Conservation (phyloP, 2,888 invertebrate genomes). For the Hypomecis punctinalis region DNA sequence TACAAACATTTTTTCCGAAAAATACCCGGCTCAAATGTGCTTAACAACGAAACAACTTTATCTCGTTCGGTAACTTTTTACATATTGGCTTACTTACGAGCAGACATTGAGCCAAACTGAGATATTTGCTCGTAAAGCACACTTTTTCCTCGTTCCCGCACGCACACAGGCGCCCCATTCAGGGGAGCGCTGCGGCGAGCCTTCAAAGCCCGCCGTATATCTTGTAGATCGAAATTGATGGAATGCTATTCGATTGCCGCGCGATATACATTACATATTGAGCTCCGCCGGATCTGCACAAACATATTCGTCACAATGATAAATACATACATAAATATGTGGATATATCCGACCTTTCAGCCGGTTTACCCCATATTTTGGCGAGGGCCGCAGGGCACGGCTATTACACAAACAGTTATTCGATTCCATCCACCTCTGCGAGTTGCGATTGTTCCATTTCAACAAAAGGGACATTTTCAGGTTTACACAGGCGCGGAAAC, state of each 20-base stretch:
- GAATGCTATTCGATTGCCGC: slow-evolving; percentile 37
- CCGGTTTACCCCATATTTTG: slow-evolving; percentile 1
- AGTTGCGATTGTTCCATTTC: slow-evolving; percentile 9
- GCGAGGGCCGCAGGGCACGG: neutral
- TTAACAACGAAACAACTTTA: slow-evolving; percentile 10
- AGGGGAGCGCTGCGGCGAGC: slow-evolving; percentile 20
- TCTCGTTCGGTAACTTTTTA: slow-evolving; percentile 8
- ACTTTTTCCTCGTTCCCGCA: neutral
- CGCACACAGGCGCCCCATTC: slow-evolving; percentile 6
- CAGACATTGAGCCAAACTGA: slow-evolving; percentile 3
- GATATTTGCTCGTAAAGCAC: slow-evolving; percentile 7
- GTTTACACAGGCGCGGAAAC: neutral
- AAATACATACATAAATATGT: slow-evolving; percentile 8
- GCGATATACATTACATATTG: slow-evolving; percentile 26
- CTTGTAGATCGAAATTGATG: slow-evolving; percentile 40
- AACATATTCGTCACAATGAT: slow-evolving; percentile 17
- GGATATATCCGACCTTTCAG: slow-evolving; percentile 5
- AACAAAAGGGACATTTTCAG: slow-evolving; percentile 1
- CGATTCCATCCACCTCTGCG: slow-evolving; percentile 6
- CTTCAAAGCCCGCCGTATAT: slow-evolving; percentile 29
- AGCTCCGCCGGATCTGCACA: slow-evolving; percentile 14
- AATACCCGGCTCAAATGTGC: slow-evolving; percentile 5
- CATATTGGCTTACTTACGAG: slow-evolving; percentile 9
- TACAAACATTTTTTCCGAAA: neutral
- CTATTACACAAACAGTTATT: slow-evolving; percentile 12